Evolutionary conservation across 2,113 vertebrate species (phyloP), one percentile per base, ranked within the genome.

Genomic region (Proterorhinus semilunaris): DNA sequence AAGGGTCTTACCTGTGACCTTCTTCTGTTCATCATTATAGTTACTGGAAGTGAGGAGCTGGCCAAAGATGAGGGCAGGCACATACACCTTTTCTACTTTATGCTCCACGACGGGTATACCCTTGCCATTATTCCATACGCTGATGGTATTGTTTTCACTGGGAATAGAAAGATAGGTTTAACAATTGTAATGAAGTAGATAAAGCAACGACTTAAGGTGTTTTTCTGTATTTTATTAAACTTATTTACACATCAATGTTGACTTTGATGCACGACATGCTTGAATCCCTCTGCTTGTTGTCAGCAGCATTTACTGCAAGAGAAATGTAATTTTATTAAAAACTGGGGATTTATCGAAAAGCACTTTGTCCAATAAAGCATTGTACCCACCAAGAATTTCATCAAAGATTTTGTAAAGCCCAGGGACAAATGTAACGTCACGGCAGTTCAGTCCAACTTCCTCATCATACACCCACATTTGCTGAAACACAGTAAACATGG

Each of bases 331-430:
- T 6, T 10, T 1, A 5, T 47, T 68, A 0, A 54, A 36, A 21
- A 43, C 9, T n/a, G 7, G 7, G n/a, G 9, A 1, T 1, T 1
- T 0, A 3, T 2, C 49, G 3, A 1, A 44, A 16, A 47, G 12
- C 16, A 46, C 57, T 21, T 21, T 21, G 21, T 21, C 21, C 15
- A 51, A 17, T 1, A 10, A 7, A 53, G 45, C 1, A 0, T 2
- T 45, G 49, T 52, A 88, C 96, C 92, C 80, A 99, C 98, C 98
- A 69, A 99, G 92, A 82, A 99, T 99, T 89, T 99, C 98, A 80
- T 99, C 98, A 73, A 98, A 99, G 83, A 99, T 99, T 92, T 99
- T 99, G 92, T 99, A 99, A 65, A 99, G 94, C 54, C 98, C 98
- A 27, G 98, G 98, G 68, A 99, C 98, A 82, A 95, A 99, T 1